Evolutionary conservation across 2,888 invertebrate genomes (phyloP).

Genomic region (Thumatha senex): DNA sequence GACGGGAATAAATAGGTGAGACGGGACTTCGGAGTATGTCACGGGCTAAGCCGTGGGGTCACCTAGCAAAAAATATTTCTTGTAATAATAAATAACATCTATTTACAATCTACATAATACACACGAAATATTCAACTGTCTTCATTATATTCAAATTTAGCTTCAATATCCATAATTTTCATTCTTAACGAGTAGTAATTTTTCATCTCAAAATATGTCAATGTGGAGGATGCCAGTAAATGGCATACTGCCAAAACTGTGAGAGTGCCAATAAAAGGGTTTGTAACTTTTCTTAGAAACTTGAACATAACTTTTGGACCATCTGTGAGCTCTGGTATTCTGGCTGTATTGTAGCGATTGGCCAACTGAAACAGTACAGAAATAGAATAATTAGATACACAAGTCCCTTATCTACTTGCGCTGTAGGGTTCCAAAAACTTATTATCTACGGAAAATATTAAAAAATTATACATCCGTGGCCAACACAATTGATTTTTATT

Average conservation of each 20-base stretch:
- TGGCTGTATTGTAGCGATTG: conserved; percentile 83
- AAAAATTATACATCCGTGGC: too few relatives aligned
- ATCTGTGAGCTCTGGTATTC: conserved; percentile 85
- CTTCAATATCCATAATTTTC: conserved; percentile 67
- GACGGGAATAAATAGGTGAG: too few relatives aligned
- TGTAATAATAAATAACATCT: conserved; percentile 16
- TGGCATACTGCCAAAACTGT: conserved; percentile 78
- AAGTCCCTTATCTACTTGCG: too few relatives aligned
- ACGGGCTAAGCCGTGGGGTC: too few relatives aligned
- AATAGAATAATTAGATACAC: neutral
- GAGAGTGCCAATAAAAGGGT: conserved; percentile 77
- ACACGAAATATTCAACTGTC: conserved; percentile 8
- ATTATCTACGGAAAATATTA: too few relatives aligned
- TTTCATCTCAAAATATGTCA: conserved; percentile 85
- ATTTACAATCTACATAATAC: conserved; percentile 27
- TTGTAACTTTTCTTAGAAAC: conserved; percentile 79
- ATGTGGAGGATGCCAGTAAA: conserved; percentile 74
- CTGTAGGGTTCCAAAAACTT: too few relatives aligned
- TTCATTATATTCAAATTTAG: conserved; percentile 42
- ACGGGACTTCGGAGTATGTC: too few relatives aligned
- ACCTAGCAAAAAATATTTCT: too few relatives aligned
- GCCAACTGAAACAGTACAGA: conserved; percentile 80
- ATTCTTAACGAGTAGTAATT: conserved; percentile 67
- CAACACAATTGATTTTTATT: neutral
- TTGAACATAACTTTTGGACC: conserved; percentile 80